A percentile compares a stretch with the other conserved stretches of the same genome.
These are phyloP conservation scores for Python bivittatus DNA, from an alignment of 2,113 vertebrate species.

Conservation along the genomic window DNA sequence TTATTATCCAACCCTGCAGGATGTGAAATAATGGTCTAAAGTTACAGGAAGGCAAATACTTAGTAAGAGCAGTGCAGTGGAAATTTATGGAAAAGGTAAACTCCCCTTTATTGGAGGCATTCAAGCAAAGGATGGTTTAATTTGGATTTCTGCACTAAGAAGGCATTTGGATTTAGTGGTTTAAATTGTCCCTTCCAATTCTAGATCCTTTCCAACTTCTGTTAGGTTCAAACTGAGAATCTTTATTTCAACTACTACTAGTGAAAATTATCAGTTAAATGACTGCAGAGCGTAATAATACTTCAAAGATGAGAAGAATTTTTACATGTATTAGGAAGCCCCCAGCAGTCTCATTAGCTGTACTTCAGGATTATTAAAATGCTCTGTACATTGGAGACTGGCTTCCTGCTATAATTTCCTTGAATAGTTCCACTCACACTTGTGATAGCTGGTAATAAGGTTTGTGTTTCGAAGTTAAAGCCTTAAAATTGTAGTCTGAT, in stretches of 20 bases:
- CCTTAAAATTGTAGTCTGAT: neutral
- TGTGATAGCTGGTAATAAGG: slow-evolving; percentile 23
- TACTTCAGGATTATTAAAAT: slow-evolving; percentile 32
- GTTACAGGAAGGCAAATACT: neutral
- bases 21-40: neutral
- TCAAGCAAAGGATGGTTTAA: neutral
- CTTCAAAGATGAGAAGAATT: slow-evolving; percentile 4
- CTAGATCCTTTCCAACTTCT: neutral
- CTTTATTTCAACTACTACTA: neutral
- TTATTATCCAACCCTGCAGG: neutral
- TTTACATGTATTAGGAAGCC: slow-evolving; percentile 17
- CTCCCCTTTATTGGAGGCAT: neutral
- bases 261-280: slow-evolving; percentile 17
- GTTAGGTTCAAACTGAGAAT: neutral
- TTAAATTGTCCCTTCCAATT: slow-evolving; percentile 3
- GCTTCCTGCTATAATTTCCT: slow-evolving; percentile 23
- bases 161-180: neutral
- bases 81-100: neutral
- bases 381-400: slow-evolving; percentile 1
- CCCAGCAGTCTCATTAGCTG: slow-evolving; percentile 28
- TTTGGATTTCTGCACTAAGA: neutral
- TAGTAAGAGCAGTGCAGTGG: neutral
- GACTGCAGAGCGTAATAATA: slow-evolving; percentile 3
- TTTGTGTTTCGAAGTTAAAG: neutral
- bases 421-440: slow-evolving; percentile 19